Evolutionary conservation across 2,888 invertebrate species (phyloP).

Genomic region (Alcis repandata): DNA sequence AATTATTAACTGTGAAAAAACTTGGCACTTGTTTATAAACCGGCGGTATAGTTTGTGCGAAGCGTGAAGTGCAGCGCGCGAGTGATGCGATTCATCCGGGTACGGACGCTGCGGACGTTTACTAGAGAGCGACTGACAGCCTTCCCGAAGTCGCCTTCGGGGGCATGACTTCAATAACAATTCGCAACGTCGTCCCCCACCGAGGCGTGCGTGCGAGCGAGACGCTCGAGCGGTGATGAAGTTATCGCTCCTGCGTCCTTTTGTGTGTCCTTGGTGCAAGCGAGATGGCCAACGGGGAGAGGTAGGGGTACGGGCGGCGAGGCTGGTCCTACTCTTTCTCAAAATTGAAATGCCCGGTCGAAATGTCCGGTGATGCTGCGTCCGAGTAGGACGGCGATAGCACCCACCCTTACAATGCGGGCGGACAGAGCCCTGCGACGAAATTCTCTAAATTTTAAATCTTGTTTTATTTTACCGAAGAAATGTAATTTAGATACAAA

Average conservation of each 20-base stretch:
- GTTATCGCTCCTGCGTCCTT: slow-evolving; percentile 88
- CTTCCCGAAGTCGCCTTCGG: slow-evolving; percentile 87
- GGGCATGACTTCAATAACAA: slow-evolving; percentile 87
- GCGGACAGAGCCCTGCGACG: slow-evolving; percentile 81
- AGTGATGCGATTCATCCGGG: slow-evolving; percentile 75
- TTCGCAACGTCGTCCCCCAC: slow-evolving; percentile 87
- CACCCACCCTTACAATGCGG: slow-evolving; percentile 86
- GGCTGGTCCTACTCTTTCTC: slow-evolving; percentile 86
- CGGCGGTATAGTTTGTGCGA: slow-evolving; percentile 69
- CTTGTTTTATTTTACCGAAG: slow-evolving; percentile 66
- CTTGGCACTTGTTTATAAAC: slow-evolving; percentile 78
- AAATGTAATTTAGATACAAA: slow-evolving; percentile 46
- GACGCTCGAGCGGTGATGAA: slow-evolving; percentile 83
- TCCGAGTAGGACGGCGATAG: slow-evolving; percentile 85
- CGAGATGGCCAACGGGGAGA: slow-evolving; percentile 71
- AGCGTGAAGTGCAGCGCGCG: slow-evolving; percentile 66
- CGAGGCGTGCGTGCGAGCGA: slow-evolving; percentile 83
- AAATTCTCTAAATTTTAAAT: slow-evolving; percentile 83
- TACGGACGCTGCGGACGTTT: slow-evolving; percentile 84
- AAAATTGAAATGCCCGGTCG: slow-evolving; percentile 88
- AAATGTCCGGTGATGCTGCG: slow-evolving; percentile 87
- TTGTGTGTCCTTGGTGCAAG: slow-evolving; percentile 85
- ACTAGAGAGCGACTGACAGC: slow-evolving; percentile 86
- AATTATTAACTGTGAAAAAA: slow-evolving; percentile 58
- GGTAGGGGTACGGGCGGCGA: slow-evolving; percentile 69